Conservation (phyloP, 2,113 vertebrate species). For the Atlantisia rogersi region DNA sequence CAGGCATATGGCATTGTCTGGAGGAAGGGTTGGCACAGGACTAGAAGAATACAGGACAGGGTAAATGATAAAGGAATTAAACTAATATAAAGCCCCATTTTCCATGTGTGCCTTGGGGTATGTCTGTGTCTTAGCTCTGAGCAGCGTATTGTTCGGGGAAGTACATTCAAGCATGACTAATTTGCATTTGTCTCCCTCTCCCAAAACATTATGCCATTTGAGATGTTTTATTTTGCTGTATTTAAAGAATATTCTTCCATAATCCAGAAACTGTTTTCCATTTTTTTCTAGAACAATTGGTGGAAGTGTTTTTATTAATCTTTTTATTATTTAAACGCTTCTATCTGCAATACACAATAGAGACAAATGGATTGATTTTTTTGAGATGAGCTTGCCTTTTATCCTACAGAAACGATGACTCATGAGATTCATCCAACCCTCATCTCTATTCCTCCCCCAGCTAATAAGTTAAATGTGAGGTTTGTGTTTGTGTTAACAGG, state of each 20-base stretch:
- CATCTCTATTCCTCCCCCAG: conserved; percentile 73
- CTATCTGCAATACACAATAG: conserved; percentile 62
- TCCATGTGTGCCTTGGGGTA: neutral
- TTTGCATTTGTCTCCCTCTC: neutral
- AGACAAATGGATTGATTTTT: conserved; percentile 72
- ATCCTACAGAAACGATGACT: conserved; percentile 71
- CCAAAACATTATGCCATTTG: neutral
- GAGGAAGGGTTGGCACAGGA: neutral
- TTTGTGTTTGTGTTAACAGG: conserved; percentile 57
- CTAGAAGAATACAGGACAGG: neutral
- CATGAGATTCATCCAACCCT: conserved; percentile 49
- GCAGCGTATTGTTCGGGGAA: conserved; percentile 16
- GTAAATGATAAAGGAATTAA: conserved; percentile 19
- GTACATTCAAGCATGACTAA: conserved; percentile 3
- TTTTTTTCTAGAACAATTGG: conserved; percentile 67
- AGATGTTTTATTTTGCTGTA: conserved; percentile 42
- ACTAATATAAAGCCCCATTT: neutral
- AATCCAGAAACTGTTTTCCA: conserved; percentile 45
- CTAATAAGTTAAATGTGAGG: conserved; percentile 71
- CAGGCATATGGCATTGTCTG: neutral
- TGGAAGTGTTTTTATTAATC: conserved; percentile 65
- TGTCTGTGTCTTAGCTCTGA: neutral
- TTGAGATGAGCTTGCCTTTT: conserved; percentile 65
- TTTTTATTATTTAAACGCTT: conserved; percentile 58
- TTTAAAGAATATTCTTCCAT: conserved; percentile 36